Conservation (phyloP, 2,888 invertebrate genomes). For the Orthonevra nobilis region DNA sequence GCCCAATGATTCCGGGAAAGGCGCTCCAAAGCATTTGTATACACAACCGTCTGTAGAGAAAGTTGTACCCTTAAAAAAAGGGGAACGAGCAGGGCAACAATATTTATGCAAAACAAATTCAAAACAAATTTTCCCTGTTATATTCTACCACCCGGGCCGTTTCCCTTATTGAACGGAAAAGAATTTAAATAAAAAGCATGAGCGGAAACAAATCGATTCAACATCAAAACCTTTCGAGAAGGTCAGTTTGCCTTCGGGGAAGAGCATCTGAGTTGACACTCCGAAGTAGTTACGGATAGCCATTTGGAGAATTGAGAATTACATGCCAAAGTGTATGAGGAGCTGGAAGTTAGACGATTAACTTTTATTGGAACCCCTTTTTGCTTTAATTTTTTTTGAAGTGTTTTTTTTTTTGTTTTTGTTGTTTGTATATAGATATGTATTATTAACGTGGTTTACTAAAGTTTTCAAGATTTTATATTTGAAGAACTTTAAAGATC, state of each 20-base stretch:
- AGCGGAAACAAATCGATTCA: constrained; percentile 55
- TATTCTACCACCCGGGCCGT: not conserved
- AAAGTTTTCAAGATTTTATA: too few relatives aligned
- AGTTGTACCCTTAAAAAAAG: not conserved
- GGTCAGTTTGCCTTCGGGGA: constrained; percentile 24
- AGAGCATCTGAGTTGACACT: constrained; percentile 10
- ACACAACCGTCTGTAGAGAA: not conserved
- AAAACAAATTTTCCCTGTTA: constrained; percentile 32
- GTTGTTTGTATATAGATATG: too few relatives aligned
- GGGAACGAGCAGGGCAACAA: constrained; percentile 11
- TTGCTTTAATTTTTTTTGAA: too few relatives aligned
- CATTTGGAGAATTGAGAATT: constrained; percentile 28
- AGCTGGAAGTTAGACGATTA: constrained; percentile 32
- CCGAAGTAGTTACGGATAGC: constrained; percentile 6
- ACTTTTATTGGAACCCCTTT: too few relatives aligned
- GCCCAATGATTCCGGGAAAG: constrained; percentile 35
- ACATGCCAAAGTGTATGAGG: constrained; percentile 45
- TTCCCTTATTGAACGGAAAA: not conserved
- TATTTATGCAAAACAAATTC: constrained; percentile 57
- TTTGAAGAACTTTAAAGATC: too few relatives aligned
- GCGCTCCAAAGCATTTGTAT: not conserved
- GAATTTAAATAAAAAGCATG: constrained; percentile 55
- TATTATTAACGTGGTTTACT: too few relatives aligned
- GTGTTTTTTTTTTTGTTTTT: too few relatives aligned
- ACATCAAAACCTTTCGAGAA: constrained; percentile 40